Conservation (phyloP, 2,113 vertebrate genomes). For the Muntiacus reevesi region DNA sequence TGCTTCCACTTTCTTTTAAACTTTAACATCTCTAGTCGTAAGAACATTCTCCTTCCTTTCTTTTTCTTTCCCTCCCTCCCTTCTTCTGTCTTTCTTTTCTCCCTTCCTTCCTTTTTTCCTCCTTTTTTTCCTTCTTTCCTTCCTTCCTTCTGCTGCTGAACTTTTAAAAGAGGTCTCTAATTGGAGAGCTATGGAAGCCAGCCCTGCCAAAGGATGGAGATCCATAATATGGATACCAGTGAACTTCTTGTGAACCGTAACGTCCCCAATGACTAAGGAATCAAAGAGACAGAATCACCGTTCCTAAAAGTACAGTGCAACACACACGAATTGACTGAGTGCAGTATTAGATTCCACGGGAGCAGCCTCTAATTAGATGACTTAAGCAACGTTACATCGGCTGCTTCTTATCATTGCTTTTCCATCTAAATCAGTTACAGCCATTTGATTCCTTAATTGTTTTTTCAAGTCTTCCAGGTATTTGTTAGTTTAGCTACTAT, state of each 20-base stretch:
- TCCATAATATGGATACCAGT: constrained; percentile 94
- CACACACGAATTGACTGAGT: constrained; percentile 81
- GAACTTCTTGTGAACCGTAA: constrained; percentile 85
- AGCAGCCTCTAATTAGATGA: constrained; percentile 85
- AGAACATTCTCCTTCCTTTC: constrained; percentile 9
- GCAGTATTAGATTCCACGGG: constrained; percentile 87
- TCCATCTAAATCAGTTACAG: constrained; percentile 88
- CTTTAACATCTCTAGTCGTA: not conserved
- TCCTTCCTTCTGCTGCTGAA: constrained; percentile 73
- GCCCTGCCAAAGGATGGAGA: constrained; percentile 97
- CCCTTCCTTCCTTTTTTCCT: constrained; percentile 30
- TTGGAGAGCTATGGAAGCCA: constrained; percentile 90
- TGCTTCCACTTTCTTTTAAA: constrained; percentile 43
- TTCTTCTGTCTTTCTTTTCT: constrained; percentile 5
- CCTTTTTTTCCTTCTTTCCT: constrained; percentile 37
- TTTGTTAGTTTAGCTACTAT: constrained; percentile 88
- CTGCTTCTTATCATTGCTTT: constrained; percentile 87
- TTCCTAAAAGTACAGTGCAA: constrained; percentile 82
- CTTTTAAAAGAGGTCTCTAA: constrained; percentile 85
- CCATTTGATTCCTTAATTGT: constrained; percentile 89
- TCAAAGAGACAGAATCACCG: constrained; percentile 82
- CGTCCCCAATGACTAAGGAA: constrained; percentile 85
- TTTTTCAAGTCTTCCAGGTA: constrained; percentile 94
- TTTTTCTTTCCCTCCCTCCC: too few relatives aligned
- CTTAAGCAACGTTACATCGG: constrained; percentile 81